Conservation (phyloP, 2,888 invertebrate genomes). For the Phrixothrix hirtus region DNA sequence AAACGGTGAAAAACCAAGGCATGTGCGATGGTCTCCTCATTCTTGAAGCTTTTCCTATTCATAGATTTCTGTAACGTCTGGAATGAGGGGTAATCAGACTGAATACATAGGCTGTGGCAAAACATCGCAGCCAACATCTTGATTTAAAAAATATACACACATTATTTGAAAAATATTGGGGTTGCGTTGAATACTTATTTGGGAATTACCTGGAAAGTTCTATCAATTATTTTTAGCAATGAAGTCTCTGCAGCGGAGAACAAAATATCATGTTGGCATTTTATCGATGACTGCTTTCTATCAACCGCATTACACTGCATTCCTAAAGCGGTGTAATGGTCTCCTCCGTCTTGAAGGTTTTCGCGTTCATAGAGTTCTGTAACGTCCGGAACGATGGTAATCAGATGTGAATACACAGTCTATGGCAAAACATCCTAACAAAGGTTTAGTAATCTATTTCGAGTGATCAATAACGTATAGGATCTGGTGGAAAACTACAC, state of each 20-base stretch:
- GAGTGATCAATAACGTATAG: not conserved
- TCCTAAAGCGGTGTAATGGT: not conserved
- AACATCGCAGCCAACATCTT: not conserved
- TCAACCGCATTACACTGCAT: not conserved
- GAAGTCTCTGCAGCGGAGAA: too few relatives aligned
- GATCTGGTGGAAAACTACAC: slow-evolving; percentile 1
- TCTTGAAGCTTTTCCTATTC: not conserved
- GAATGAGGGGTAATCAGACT: too few relatives aligned
- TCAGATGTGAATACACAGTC: not conserved
- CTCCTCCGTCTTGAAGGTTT: not conserved
- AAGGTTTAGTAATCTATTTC: not conserved
- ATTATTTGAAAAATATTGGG: too few relatives aligned
- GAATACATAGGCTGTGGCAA: not conserved
- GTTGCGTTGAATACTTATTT: too few relatives aligned
- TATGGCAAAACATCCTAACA: not conserved
- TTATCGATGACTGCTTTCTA: not conserved
- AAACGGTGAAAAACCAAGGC: not conserved
- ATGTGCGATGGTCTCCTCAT: not conserved
- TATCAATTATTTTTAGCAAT: too few relatives aligned
- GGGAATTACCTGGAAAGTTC: too few relatives aligned
- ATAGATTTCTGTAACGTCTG: not conserved
- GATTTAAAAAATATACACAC: too few relatives aligned
- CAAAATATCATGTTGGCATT: not conserved
- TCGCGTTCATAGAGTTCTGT: too few relatives aligned
- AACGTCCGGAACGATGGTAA: too few relatives aligned